Evolutionary conservation across 2,888 invertebrate species (phyloP).

Genomic region (Protodeltote pygarga): DNA sequence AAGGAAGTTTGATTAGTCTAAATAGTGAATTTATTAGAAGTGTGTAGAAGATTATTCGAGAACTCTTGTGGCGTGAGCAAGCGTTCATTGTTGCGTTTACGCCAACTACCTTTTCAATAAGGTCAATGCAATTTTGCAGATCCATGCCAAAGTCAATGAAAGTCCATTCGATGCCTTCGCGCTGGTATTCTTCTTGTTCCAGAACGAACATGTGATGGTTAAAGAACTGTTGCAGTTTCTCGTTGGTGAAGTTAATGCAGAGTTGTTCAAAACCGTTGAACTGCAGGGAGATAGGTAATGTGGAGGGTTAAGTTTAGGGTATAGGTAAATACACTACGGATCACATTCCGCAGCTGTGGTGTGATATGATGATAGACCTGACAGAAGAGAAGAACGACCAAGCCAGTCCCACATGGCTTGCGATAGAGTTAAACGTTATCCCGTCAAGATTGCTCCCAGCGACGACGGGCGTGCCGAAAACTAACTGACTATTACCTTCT

Average conservation of each 20-base stretch:
- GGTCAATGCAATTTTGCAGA: conserved; percentile 97
- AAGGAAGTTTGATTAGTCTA: neutral
- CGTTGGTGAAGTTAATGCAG: conserved; percentile 99
- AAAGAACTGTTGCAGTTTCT: conserved; percentile 99
- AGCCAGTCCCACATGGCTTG: conserved; percentile 53
- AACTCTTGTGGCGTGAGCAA: conserved; percentile 80
- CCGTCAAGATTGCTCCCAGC: conserved; percentile 60
- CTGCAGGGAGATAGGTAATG: conserved; percentile 87
- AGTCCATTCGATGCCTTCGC: conserved; percentile 97
- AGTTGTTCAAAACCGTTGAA: conserved; percentile 99
- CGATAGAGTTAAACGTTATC: conserved; percentile 41
- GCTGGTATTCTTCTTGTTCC: conserved; percentile 98
- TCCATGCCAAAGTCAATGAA: conserved; percentile 99
- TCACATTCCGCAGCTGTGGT: conserved; percentile 75
- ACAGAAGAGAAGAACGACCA: conserved; percentile 20
- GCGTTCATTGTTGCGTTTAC: conserved; percentile 82
- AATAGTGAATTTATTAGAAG: conserved; percentile 45
- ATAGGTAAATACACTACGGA: conserved; percentile 68
- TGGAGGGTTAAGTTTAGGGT: conserved; percentile 72
- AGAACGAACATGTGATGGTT: conserved; percentile 99
- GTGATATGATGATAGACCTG: conserved; percentile 49
- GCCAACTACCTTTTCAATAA: conserved; percentile 96
- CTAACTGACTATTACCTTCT: conserved; percentile 91
- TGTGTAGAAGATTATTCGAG: conserved; percentile 62
- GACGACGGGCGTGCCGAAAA: conserved; percentile 57